Conservation (phyloP, 2,888 invertebrate genomes). For the Athalia rosae region DNA sequence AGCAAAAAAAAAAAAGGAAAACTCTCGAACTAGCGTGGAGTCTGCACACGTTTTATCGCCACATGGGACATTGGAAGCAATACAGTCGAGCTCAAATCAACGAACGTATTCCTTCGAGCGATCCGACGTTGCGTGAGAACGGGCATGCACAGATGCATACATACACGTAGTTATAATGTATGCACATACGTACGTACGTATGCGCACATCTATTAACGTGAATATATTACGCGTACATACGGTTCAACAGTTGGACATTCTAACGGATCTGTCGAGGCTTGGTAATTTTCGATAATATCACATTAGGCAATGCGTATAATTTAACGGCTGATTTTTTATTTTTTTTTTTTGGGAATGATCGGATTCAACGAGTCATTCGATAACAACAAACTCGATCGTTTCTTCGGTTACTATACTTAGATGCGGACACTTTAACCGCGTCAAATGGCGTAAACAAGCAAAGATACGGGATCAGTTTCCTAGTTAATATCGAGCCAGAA, state of each 20-base stretch:
- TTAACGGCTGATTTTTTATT: background rate
- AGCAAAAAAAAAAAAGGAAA: too few species aligned
- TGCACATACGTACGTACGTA: too few species aligned
- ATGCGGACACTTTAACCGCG: background rate
- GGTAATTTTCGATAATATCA: slow-evolving; percentile 33
- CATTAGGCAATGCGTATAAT: background rate
- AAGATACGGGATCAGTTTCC: background rate
- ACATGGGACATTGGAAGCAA: slow-evolving; percentile 11
- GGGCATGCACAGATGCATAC: background rate
- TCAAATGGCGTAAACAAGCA: background rate
- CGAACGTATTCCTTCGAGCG: slow-evolving; percentile 34
- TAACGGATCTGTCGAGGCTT: slow-evolving; percentile 30
- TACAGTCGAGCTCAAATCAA: slow-evolving; percentile 20
- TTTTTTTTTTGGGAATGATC: background rate
- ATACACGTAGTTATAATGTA: too few species aligned
- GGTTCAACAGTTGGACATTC: slow-evolving; percentile 23
- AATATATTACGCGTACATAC: too few species aligned
- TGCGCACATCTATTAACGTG: slow-evolving; percentile 11
- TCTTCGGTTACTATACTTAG: background rate
- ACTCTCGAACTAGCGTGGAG: background rate
- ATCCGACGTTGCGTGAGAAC: slow-evolving; percentile 26
- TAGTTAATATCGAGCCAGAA: background rate
- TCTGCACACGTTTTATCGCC: slow-evolving; percentile 20
- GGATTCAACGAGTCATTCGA: background rate
- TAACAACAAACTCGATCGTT: background rate